These are phyloP conservation scores for Oreochromis mossambicus DNA, from an alignment of 2,797 vertebrate species.

Conservation along the genomic window DNA sequence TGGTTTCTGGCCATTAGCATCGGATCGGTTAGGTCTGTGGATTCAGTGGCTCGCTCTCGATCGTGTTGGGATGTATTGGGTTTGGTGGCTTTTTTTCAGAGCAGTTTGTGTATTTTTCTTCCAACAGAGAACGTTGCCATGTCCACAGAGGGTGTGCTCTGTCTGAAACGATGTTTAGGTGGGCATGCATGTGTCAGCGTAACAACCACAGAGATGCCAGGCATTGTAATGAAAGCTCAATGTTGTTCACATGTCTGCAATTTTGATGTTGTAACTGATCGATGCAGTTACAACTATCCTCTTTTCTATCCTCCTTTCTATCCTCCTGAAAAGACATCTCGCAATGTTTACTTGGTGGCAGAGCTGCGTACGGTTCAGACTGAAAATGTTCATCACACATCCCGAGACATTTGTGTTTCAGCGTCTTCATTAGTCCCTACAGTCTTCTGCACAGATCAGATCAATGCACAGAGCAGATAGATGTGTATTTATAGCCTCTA, in stretches of 20 bases:
- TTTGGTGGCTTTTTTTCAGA: neutral
- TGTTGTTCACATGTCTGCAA: neutral
- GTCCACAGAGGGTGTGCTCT: neutral
- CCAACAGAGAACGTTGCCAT: neutral
- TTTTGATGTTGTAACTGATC: accelerated
- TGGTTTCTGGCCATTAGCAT: neutral
- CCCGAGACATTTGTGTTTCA: neutral
- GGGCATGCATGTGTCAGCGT: neutral
- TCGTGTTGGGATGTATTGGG: neutral
- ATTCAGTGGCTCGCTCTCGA: neutral
- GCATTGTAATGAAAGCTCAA: neutral
- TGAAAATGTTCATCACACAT: neutral
- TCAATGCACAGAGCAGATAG: conserved; percentile 43
- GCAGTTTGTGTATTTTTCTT: neutral
- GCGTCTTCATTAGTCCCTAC: conserved; percentile 9
- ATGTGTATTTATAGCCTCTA: conserved; percentile 69
- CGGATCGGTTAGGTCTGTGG: accelerated
- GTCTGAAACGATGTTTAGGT: neutral
- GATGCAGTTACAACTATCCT: too few species aligned
- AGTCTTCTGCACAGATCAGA: conserved; percentile 29
- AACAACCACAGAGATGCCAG: neutral
- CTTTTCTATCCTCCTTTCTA: too few species aligned
- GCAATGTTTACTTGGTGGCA: neutral
- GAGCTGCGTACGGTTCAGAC: neutral
- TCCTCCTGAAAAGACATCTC: neutral